A percentile compares a stretch with the other conserved stretches of the same genome.
These are phyloP conservation scores for Bemisia tabaci DNA, from an alignment of 1,140 invertebrate genomes.

Conservation along the genomic window DNA sequence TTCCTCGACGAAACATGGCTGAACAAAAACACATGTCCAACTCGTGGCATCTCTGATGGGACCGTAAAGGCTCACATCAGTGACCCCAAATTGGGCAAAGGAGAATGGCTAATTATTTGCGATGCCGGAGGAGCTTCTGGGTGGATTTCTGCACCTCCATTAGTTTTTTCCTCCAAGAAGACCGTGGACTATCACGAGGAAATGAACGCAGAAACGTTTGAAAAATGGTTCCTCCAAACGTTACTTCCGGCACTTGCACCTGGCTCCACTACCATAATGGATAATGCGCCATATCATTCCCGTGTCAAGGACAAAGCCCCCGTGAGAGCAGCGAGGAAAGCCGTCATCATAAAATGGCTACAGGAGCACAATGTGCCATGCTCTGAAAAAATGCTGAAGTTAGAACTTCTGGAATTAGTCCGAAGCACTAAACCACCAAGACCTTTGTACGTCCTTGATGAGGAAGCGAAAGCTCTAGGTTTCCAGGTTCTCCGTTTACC, in stretches of 20 bases:
- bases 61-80: too few relatives aligned
- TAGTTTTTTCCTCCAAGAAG: slow-evolving; percentile 4
- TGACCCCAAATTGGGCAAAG: too few relatives aligned
- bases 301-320: slow-evolving; percentile 10
- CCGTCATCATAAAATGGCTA: slow-evolving; percentile 14
- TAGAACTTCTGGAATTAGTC: slow-evolving; percentile 11
- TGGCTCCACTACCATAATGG: slow-evolving; percentile 13
- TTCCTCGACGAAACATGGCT: too few relatives aligned
- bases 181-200: slow-evolving; percentile 19
- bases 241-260: background rate
- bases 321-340: slow-evolving; percentile 6
- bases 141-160: background rate
- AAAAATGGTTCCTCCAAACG: slow-evolving; percentile 15
- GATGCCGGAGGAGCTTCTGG: background rate
- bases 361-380: slow-evolving; percentile 6
- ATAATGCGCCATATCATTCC: slow-evolving; percentile 20
- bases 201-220: slow-evolving; percentile 18
- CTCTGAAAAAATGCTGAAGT: background rate
- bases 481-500: slow-evolving; percentile 13
- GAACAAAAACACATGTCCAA: too few relatives aligned
- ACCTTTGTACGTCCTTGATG: slow-evolving; percentile 9
- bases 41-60: too few relatives aligned
- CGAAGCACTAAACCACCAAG: slow-evolving; percentile 1
- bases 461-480: slow-evolving; percentile 5
- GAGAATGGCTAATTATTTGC: background rate